A percentile compares a stretch with the other conserved stretches of the same genome.
These are phyloP conservation scores for Scaptomyza graminum DNA, from an alignment of 1,140 invertebrate genomes.

Conservation along the genomic window DNA sequence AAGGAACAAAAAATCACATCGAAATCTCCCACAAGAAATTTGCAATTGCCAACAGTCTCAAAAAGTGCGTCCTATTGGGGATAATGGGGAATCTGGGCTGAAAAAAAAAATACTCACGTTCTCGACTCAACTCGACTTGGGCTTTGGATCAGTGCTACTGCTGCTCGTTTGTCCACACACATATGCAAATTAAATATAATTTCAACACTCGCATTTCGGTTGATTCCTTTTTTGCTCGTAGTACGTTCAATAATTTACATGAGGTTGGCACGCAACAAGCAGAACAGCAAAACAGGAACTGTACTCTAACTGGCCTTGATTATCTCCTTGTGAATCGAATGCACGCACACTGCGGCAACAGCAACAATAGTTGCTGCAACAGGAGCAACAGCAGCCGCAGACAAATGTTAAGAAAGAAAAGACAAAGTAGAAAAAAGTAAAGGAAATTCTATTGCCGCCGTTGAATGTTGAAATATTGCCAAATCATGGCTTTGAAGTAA, in stretches of 20 bases:
- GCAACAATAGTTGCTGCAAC: slow-evolving; percentile 12
- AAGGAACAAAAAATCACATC: no score
- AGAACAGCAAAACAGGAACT: slow-evolving; percentile 28
- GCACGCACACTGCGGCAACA: slow-evolving; percentile 54
- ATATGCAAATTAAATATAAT: slow-evolving; percentile 81
- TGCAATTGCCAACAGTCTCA: slow-evolving; percentile 38
- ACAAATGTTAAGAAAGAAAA: slow-evolving; percentile 49
- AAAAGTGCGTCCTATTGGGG: slow-evolving; percentile 24
- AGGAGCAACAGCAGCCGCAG: slow-evolving; percentile 11
- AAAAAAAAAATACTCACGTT: not conserved
- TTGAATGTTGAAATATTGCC: slow-evolving; percentile 79
- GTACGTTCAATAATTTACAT: slow-evolving; percentile 76
- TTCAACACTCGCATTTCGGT: slow-evolving; percentile 78
- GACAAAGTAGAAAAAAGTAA: slow-evolving; percentile 25
- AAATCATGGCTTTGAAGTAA: slow-evolving; percentile 79
- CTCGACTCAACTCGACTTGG: not conserved
- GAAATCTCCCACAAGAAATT: slow-evolving; percentile 46
- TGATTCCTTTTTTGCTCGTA: slow-evolving; percentile 51
- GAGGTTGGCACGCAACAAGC: slow-evolving; percentile 75
- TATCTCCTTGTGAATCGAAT: slow-evolving; percentile 66
- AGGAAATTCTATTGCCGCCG: slow-evolving; percentile 75
- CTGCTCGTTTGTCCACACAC: slow-evolving; percentile 49
- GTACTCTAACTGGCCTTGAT: slow-evolving; percentile 65
- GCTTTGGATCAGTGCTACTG: slow-evolving; percentile 5
- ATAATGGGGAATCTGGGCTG: not conserved